Evolutionary conservation across 64 coral and sea anemone species (phyloP).

Genomic region (Dendronephthya gigantea): DNA sequence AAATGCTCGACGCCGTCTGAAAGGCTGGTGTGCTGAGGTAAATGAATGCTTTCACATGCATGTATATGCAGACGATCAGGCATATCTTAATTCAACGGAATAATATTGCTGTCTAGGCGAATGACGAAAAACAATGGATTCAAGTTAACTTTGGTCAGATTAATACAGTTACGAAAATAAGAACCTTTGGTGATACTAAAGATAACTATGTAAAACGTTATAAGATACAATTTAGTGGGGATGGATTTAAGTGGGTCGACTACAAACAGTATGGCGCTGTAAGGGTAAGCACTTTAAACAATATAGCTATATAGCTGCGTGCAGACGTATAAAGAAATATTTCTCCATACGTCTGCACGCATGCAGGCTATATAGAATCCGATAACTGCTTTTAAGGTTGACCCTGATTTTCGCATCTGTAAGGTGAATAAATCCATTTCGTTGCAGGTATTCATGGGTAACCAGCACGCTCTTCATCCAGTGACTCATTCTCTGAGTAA

Average conservation of each 20-base stretch:
- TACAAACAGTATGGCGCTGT: constrained; percentile 3
- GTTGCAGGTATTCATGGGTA: background rate
- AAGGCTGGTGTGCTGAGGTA: constrained; percentile 10
- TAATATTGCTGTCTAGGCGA: background rate
- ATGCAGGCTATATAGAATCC: too few species aligned
- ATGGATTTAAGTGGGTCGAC: background rate
- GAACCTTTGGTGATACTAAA: background rate
- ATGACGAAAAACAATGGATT: background rate
- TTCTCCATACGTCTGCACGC: too few species aligned
- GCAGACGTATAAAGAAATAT: too few species aligned
- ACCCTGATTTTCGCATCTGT: too few species aligned
- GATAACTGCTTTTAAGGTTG: too few species aligned
- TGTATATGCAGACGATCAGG: too few species aligned
- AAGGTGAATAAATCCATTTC: too few species aligned
- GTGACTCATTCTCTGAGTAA: background rate
- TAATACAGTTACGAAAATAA: background rate
- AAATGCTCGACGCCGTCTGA: background rate
- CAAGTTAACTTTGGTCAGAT: background rate
- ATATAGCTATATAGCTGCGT: too few species aligned
- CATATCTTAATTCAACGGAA: too few species aligned
- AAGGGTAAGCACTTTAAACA: background rate
- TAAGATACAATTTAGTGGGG: background rate
- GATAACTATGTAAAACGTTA: background rate
- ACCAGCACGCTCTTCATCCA: background rate
- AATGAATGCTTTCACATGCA: too few species aligned